Percentiles rank a stretch among this genome's conserved stretches.
Conservation (phyloP, 2,797 vertebrate species). For the Acipenser oxyrinchus region DNA sequence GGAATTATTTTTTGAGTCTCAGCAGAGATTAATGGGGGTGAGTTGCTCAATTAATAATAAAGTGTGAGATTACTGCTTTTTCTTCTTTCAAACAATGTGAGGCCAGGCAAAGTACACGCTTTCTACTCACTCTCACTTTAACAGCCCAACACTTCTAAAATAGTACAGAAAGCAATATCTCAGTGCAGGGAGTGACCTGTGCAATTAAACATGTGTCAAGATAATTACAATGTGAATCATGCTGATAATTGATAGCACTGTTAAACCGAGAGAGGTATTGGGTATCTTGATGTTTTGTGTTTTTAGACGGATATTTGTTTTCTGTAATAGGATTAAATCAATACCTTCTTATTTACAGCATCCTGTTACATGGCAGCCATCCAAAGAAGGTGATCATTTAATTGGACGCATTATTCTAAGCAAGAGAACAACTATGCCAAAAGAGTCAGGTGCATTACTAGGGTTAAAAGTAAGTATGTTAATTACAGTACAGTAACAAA, state of each 20-base stretch:
- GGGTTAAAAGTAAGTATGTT: conserved; percentile 81
- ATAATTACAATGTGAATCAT: neutral
- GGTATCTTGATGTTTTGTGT: neutral
- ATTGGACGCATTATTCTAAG: conserved; percentile 95
- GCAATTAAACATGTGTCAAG: neutral
- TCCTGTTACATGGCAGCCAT: conserved; percentile 95
- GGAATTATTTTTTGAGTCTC: no score
- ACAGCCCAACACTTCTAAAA: neutral
- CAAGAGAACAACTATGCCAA: conserved; percentile 91
- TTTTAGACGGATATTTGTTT: neutral
- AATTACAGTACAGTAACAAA: neutral
- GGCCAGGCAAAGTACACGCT: no score
- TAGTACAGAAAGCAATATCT: neutral
- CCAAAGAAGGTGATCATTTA: conserved; percentile 94
- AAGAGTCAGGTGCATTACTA: conserved; percentile 86
- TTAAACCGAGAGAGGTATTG: neutral
- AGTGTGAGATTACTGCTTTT: no score
- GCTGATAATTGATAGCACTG: neutral
- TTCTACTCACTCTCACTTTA: neutral
- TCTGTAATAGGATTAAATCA: conserved; percentile 22
- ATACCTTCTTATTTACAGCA: conserved; percentile 57
- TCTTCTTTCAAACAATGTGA: no score
- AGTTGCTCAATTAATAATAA: no score
- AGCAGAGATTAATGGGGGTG: no score
- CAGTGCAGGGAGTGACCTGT: neutral